These are phyloP conservation scores for Diacarnus erythraeanus DNA, from an alignment of 37 sponge, comb jelly and placozoan species.

Conservation along the genomic window DNA sequence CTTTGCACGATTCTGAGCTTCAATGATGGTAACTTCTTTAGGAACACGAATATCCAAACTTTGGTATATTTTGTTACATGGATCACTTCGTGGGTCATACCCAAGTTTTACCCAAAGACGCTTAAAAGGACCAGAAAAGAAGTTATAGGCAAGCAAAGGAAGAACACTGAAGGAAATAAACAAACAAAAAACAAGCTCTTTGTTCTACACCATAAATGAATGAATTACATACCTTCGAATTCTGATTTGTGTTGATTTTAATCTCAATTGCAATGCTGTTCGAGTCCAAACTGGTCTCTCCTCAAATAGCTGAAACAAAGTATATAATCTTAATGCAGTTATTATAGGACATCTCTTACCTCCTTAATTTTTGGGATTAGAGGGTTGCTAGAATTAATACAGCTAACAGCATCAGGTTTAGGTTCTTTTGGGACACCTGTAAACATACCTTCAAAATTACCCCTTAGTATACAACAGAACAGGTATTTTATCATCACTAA, in stretches of 20 bases:
- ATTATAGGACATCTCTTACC: neutral
- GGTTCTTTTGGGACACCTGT: constrained; percentile 54
- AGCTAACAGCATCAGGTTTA: constrained; percentile 19
- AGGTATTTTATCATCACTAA: no score
- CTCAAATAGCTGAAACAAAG: constrained; percentile 69
- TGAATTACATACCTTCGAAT: constrained; percentile 44
- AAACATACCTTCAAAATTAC: no score
- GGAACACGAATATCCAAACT: constrained; percentile 54
- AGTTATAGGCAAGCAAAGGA: constrained; percentile 65
- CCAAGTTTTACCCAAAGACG: constrained; percentile 86
- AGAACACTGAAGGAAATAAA: constrained; percentile 20
- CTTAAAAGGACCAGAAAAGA: constrained; percentile 87
- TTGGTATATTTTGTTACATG: constrained; percentile 69
- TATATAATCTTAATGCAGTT: neutral
- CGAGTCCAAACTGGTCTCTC: constrained; percentile 86
- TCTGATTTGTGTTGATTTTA: constrained; percentile 1
- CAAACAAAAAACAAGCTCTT: no score
- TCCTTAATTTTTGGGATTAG: constrained; percentile 17
- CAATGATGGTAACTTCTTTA: constrained; percentile 1
- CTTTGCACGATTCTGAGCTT: neutral
- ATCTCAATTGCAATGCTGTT: constrained; percentile 43
- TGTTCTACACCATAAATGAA: no score
- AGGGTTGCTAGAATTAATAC: constrained; percentile 15
- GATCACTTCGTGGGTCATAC: constrained; percentile 81
- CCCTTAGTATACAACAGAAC: no score